Evolutionary conservation across 2,113 vertebrate species (phyloP).

Genomic region (Neomonachus schauinslandi): DNA sequence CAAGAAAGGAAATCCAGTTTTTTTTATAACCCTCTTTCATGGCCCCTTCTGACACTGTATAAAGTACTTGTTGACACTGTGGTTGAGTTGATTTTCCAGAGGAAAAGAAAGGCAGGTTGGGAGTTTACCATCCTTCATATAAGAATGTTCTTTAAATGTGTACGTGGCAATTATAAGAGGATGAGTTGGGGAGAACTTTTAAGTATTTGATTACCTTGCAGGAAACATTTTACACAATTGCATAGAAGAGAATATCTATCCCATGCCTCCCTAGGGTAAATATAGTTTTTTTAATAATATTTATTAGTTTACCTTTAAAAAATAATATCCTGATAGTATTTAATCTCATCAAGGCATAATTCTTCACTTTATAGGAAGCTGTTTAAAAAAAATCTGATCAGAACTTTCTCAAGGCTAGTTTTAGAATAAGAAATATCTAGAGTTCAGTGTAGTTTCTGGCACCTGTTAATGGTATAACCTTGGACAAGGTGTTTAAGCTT

Average conservation of each 20-base stretch:
- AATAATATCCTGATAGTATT: neutral
- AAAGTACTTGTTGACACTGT: neutral
- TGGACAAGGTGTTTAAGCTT: neutral
- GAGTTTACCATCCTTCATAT: neutral
- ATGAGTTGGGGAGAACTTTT: neutral
- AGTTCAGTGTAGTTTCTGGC: neutral
- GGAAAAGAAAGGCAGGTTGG: neutral
- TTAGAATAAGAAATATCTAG: neutral
- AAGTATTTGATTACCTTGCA: neutral
- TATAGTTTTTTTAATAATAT: neutral
- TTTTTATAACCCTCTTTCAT: neutral
- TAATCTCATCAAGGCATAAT: neutral
- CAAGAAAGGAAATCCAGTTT: constrained; percentile 3
- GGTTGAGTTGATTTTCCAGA: neutral
- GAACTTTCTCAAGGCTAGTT: neutral
- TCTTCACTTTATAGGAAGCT: neutral
- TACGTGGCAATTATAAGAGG: neutral
- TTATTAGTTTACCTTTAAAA: neutral
- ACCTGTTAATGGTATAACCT: neutral
- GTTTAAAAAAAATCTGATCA: neutral
- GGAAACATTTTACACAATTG: neutral
- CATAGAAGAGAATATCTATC: neutral
- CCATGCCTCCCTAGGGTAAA: neutral
- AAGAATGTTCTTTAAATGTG: neutral
- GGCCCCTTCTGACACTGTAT: neutral